Evolutionary conservation across 2,888 invertebrate genomes (phyloP).

Genomic region (Xestoiulus laeticollis): DNA sequence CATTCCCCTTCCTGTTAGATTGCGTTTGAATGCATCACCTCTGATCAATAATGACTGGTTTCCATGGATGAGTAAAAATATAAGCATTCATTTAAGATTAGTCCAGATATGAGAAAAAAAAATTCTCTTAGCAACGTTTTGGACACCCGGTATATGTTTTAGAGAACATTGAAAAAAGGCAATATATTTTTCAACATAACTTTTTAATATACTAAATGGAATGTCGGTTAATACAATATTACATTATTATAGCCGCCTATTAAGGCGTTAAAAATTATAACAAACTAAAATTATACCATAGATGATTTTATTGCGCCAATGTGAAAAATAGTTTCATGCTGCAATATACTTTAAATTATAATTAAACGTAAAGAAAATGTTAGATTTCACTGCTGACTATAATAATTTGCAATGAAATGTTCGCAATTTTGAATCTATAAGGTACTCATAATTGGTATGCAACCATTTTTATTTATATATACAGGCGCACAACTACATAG

Average conservation of each 20-base stretch:
- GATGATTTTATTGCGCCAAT: not conserved
- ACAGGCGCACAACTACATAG: not conserved
- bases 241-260: not conserved
- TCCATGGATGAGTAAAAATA: not conserved
- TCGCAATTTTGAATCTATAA: not conserved
- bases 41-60: not conserved
- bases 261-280: not conserved
- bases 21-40: not conserved
- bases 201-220: constrained; percentile 11
- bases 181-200: not conserved
- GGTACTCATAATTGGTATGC: not conserved
- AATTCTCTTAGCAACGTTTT: not conserved
- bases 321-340: not conserved
- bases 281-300: not conserved
- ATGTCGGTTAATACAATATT: constrained; percentile 9
- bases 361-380: not conserved
- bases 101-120: not conserved
- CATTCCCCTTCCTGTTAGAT: not conserved
- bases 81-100: not conserved
- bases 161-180: not conserved
- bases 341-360: not conserved
- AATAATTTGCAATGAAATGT: not conserved
- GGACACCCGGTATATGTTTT: not conserved
- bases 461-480: constrained; percentile 5
- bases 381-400: constrained; percentile 8